Conservation (phyloP, 1,140 invertebrate genomes). For the Chrysopa pallens region DNA sequence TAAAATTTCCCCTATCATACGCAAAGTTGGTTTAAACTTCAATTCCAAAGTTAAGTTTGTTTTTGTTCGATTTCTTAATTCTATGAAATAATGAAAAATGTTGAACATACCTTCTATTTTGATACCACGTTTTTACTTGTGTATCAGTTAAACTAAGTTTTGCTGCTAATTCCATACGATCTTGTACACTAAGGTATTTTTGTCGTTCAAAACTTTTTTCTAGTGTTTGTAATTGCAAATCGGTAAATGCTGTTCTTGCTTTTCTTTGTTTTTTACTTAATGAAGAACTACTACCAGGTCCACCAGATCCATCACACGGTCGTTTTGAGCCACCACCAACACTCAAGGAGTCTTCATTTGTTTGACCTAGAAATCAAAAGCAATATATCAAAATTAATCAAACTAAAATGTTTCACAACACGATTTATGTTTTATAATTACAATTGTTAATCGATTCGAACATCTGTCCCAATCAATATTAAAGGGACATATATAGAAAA, state of each 20-base stretch:
- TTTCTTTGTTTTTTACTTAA: conserved; percentile 89
- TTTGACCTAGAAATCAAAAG: conserved; percentile 19
- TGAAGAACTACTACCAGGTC: conserved; percentile 24
- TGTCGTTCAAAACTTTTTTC: conserved; percentile 96
- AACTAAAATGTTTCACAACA: too few species aligned
- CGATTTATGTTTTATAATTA: too few species aligned
- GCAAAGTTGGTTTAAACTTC: too few species aligned
- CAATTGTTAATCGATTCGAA: too few species aligned
- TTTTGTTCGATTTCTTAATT: too few species aligned
- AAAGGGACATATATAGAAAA: too few species aligned
- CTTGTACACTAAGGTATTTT: conserved; percentile 97
- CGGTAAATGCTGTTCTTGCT: conserved; percentile 95
- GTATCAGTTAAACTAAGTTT: conserved; percentile 93
- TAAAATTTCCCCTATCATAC: too few species aligned
- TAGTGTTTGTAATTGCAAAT: conserved; percentile 89
- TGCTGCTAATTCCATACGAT: conserved; percentile 93
- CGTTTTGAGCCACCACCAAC: conserved; percentile 14
- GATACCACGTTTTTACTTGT: conserved; percentile 99
- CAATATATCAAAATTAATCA: background rate
- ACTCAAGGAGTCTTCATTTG: conserved; percentile 21
- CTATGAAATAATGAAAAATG: conserved; percentile 2
- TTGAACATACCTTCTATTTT: conserved; percentile 84
- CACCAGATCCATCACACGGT: background rate
- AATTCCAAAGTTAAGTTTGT: too few species aligned
- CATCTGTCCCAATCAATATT: too few species aligned